These are phyloP conservation scores for Thalpophila matura DNA, from an alignment of 2,888 invertebrate species.

Conservation along the genomic window DNA sequence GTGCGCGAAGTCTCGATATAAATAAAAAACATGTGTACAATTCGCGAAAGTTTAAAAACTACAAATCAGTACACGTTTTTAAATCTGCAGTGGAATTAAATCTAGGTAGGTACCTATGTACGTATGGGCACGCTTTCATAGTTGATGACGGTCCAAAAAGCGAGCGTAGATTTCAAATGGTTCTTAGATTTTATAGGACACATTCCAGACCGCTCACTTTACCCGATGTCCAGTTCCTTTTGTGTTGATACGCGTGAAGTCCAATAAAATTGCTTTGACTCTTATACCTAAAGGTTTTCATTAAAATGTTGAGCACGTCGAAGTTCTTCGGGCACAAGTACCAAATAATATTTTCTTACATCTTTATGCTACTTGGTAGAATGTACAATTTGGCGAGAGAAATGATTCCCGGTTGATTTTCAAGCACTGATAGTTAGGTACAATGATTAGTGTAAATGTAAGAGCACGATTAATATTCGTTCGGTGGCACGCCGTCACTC, in stretches of 20 bases:
- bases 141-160: slow-evolving; percentile 16
- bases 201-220: slow-evolving; percentile 45
- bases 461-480: slow-evolving; percentile 80
- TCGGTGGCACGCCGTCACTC: slow-evolving; percentile 73
- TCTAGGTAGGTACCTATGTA: neutral
- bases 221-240: slow-evolving; percentile 48
- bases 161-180: slow-evolving; percentile 35
- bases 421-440: slow-evolving; percentile 74
- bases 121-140: neutral
- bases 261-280: slow-evolving; percentile 63
- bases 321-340: slow-evolving; percentile 67
- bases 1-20: no score
- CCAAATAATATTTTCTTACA: slow-evolving; percentile 72
- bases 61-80: neutral
- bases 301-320: slow-evolving; percentile 55
- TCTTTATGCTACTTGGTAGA: slow-evolving; percentile 68
- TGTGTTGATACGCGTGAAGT: slow-evolving; percentile 54
- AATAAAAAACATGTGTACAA: no score
- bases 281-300: slow-evolving; percentile 53
- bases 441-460: slow-evolving; percentile 74
- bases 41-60: no score
- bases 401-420: slow-evolving; percentile 72
- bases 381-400: slow-evolving; percentile 76
- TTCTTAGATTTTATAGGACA: slow-evolving; percentile 50
- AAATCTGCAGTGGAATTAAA: slow-evolving; percentile 1